Conservation (phyloP, 2,797 vertebrate species). For the Ceryle rudis region DNA sequence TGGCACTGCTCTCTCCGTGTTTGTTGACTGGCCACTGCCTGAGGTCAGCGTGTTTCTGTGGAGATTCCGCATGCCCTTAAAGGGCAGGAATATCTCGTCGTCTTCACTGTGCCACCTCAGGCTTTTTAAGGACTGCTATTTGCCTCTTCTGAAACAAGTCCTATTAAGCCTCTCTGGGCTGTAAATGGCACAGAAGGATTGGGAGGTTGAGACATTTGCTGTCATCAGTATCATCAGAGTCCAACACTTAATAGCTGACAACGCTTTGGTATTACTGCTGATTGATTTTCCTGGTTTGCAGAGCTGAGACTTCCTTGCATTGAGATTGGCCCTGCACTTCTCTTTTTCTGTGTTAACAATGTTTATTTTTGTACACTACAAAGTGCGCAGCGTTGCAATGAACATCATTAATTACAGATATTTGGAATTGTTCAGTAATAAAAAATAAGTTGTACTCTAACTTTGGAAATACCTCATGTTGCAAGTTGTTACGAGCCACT, state of each 20-base stretch:
- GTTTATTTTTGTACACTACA: not conserved
- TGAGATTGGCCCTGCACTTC: not conserved
- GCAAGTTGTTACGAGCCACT: not conserved
- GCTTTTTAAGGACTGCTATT: not conserved
- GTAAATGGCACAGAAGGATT: not conserved
- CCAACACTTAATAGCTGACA: not conserved
- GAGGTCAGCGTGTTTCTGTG: not conserved
- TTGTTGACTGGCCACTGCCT: fast-evolving
- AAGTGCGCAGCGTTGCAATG: not conserved
- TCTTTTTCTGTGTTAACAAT: not conserved
- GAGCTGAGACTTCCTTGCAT: not conserved
- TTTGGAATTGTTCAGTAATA: not conserved
- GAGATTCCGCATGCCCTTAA: not conserved
- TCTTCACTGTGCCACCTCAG: not conserved
- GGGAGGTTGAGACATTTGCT: not conserved
- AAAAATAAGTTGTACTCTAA: not conserved
- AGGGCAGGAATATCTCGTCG: not conserved
- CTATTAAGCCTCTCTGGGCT: not conserved
- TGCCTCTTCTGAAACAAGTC: not conserved
- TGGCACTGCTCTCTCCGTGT: not conserved
- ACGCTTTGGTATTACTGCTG: not conserved
- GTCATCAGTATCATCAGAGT: not conserved
- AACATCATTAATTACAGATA: not conserved
- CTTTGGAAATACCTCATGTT: not conserved
- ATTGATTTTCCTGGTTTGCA: not conserved